Evolutionary conservation across 1,140 invertebrate genomes (phyloP).

Genomic region (Scaptomyza montana): DNA sequence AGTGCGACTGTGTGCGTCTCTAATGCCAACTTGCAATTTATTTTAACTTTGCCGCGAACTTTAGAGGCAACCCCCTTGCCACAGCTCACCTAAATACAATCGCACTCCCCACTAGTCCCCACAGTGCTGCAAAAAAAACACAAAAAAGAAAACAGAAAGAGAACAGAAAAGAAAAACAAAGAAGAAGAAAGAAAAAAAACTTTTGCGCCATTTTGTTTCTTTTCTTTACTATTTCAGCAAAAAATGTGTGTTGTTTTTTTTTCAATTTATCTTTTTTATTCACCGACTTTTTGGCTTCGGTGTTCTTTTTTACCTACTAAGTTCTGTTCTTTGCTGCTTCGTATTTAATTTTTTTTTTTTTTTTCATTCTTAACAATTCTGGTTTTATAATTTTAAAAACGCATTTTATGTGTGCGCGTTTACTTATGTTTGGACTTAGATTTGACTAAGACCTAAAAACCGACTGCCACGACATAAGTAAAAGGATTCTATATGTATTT

Average conservation of each 20-base stretch:
- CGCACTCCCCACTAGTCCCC: background rate
- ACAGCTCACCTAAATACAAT: background rate
- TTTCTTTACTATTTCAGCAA: slow-evolving; percentile 75
- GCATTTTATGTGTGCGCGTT: slow-evolving; percentile 38
- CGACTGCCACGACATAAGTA: too few species aligned
- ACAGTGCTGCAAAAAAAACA: slow-evolving; percentile 54
- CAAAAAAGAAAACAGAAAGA: slow-evolving; percentile 22
- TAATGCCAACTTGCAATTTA: slow-evolving; percentile 82
- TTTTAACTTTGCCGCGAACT: slow-evolving; percentile 80
- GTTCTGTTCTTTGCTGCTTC: slow-evolving; percentile 27
- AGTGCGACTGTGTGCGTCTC: slow-evolving; percentile 46
- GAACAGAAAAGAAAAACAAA: slow-evolving; percentile 37
- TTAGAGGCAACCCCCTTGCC: slow-evolving; percentile 57
- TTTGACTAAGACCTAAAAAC: too few species aligned
- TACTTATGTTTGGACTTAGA: too few species aligned
- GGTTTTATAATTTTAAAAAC: slow-evolving; percentile 65
- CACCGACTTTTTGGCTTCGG: slow-evolving; percentile 12
- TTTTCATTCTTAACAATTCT: slow-evolving; percentile 8
- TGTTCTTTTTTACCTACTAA: slow-evolving; percentile 14
- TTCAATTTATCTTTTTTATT: slow-evolving; percentile 11
- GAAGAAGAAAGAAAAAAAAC: slow-evolving; percentile 56
- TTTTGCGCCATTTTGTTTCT: slow-evolving; percentile 72
- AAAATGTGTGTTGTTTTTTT: slow-evolving; percentile 32
- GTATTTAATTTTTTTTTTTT: slow-evolving; percentile 1
- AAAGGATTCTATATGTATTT: too few species aligned